Base-by-base conservation (phyloP, 2,888 invertebrate species). In the Reticulitermes lucifugus region DNA sequence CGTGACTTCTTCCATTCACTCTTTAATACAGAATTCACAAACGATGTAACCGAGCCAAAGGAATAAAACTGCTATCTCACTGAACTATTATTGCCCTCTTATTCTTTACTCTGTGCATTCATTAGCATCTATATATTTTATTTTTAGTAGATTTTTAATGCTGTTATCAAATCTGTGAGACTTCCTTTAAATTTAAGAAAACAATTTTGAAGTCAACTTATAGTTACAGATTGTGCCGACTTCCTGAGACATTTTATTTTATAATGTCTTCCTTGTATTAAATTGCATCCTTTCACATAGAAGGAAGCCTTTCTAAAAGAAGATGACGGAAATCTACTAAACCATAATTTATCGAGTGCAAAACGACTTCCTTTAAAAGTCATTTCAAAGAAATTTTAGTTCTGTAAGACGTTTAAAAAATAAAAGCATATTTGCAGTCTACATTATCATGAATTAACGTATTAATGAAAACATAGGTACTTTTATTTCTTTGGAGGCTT, bases 301-400 rank as follows among this genome's bases (percentile, higher is more conserved):
- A 41, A 46, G 77, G 77, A 77, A 77, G 77, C 77, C 77, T 77
- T 77, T n/a, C 77, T 77, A 77, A 43, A 43, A 77, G n/a, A 77
- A n/a, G 25, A 2, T 18, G 41, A 77, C 7, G 22, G 35, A 77
- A 46, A 51, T 21, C 77, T 65, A 77, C 46, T n/a, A 77, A 0
- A 7, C 29, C 41, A 41, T 41, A 35, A 73, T 25, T 25, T 77
- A 22, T 46, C n/a, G n/a, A 77, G 77, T 77, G 77, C 77, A 77
- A 18, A 46, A 46, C n/a, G 35, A n/a, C 22, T 46, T 12, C 35
- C n/a, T 65, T 65, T 25, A 25, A 25, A 65, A 65, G 65, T 65
- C 65, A 65, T n/a, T n/a, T 65, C n/a, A 65, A 25, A n/a, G n/a
- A 25, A 18, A 65, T 65, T 65, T 65, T 65, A 25, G 7, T 60